Base-by-base conservation (phyloP, 2,797 vertebrate genomes). In the Rhincodon typus region DNA sequence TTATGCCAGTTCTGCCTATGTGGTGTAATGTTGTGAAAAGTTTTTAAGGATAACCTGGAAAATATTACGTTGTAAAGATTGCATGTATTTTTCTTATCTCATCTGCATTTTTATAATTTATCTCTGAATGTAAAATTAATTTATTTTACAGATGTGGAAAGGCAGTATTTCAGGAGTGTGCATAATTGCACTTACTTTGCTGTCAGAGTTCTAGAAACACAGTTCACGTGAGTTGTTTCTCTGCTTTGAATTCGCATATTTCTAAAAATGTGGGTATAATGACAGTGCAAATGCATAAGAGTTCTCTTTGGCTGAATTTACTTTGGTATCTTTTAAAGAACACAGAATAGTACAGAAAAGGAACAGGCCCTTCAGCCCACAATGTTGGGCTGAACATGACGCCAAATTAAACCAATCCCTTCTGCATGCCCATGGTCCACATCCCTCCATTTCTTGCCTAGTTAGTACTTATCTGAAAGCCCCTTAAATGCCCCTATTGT, bases 101-200 rank as follows among this genome's bases (percentile, higher is more conserved):
- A 38, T 4, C 77, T 84, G 82, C 57, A 1, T 7, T 25, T 46
- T 69, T 69, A 93, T 93, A 13, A 7, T 69, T 69, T 69, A 42
- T 15, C n/a, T 23, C 66, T 42, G 42, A 42, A 93, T 38, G 8
- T 93, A 84, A 84, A 46, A 46, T 23, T 66, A 42, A 12, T 50
- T 69, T 69, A 50, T 77, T 77, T 77, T 77, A 17, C 25, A 99
- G 99, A 98, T 96, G 96, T 99, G 96, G 98, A 98, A 96, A 97
- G 96, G 93, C 97, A 98, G 30, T 98, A 99, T 96, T 98, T 99
- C 96, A 97, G 97, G 96, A 98, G 97, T 96, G 98, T 99, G 95
- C 99, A 99, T 97, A 99, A 99, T 96, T 99, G 99, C 97, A 99
- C 99, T 96, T 99, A 99, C 97, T 99, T 99, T 97, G 98, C 99